Evolutionary conservation across 2,888 invertebrate genomes (phyloP).

Genomic region (Scaptomyza reducta): DNA sequence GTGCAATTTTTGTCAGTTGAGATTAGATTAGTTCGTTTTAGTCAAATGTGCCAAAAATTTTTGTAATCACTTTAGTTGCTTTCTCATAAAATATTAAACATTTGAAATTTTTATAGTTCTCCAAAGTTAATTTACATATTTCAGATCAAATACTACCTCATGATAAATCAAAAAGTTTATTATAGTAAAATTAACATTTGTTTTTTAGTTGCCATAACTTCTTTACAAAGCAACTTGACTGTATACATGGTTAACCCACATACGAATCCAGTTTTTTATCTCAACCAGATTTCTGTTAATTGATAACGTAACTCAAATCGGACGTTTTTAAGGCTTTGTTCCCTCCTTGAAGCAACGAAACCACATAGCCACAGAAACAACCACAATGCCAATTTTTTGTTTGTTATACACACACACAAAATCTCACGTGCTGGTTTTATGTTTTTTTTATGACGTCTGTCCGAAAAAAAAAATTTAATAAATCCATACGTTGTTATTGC

Average conservation of each 20-base stretch:
- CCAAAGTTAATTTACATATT: too few relatives aligned
- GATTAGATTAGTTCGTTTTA: constrained; percentile 24
- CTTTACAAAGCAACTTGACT: neutral
- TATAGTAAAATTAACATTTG: too few relatives aligned
- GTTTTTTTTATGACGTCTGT: constrained; percentile 25
- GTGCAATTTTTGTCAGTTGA: neutral
- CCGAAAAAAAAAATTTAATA: constrained; percentile 35
- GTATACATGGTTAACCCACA: neutral
- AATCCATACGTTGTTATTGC: constrained; percentile 60
- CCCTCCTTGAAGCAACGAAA: neutral
- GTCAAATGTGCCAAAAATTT: neutral
- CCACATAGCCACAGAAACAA: neutral
- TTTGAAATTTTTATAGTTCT: too few relatives aligned
- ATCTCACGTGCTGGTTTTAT: constrained; percentile 56
- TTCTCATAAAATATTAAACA: too few relatives aligned
- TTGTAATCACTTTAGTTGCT: neutral
- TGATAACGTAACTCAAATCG: constrained; percentile 40
- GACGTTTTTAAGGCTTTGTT: constrained; percentile 20
- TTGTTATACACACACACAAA: constrained; percentile 14
- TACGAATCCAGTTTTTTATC: neutral
- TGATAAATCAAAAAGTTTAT: too few relatives aligned
- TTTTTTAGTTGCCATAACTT: neutral
- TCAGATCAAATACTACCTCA: too few relatives aligned
- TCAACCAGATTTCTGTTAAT: constrained; percentile 17
- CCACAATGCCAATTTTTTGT: neutral